Percentiles rank a stretch among this genome's conserved stretches.
Conservation (phyloP, 2,888 invertebrate genomes). For the Halictus quadricinctus region DNA sequence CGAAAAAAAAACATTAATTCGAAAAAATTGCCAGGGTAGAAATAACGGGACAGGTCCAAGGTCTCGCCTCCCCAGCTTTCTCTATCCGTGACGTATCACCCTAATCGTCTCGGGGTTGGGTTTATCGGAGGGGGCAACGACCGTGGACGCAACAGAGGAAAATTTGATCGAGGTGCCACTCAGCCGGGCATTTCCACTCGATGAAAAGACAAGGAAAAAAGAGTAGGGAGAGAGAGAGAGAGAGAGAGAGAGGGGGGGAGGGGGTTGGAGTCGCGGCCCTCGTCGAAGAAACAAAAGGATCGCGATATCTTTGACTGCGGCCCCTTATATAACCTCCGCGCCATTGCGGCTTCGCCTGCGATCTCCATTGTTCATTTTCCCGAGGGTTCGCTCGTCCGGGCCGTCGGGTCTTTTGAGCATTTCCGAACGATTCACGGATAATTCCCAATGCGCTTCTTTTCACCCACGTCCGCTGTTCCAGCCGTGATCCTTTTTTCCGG, state of each 20-base stretch:
- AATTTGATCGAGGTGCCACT: conserved; percentile 42
- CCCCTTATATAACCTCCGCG: conserved; percentile 65
- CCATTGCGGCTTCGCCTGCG: conserved; percentile 54
- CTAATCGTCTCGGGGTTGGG: conserved; percentile 29
- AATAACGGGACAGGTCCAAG: neutral
- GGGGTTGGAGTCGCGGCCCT: conserved; percentile 27
- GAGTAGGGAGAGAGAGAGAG: neutral
- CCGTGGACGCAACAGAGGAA: conserved; percentile 14
- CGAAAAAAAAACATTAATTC: too few relatives aligned
- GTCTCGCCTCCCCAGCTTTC: neutral
- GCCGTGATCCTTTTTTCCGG: conserved; percentile 36
- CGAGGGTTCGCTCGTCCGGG: conserved; percentile 74
- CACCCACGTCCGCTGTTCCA: conserved; percentile 55
- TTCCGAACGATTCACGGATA: conserved; percentile 79
- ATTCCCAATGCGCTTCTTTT: conserved; percentile 78
- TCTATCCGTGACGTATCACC: conserved; percentile 6
- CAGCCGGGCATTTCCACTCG: conserved; percentile 39
- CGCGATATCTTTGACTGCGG: conserved; percentile 74
- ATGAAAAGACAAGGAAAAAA: conserved; percentile 17
- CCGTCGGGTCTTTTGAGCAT: conserved; percentile 77
- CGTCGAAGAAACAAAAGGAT: conserved; percentile 72
- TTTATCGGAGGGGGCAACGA: neutral
- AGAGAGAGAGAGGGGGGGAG: neutral
- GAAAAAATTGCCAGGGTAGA: neutral
- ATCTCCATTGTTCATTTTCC: conserved; percentile 77